Evolutionary conservation across 64 coral and sea anemone genomes (phyloP), one percentile per base, ranked within the genome.

Genomic region (Montipora capricornis): DNA sequence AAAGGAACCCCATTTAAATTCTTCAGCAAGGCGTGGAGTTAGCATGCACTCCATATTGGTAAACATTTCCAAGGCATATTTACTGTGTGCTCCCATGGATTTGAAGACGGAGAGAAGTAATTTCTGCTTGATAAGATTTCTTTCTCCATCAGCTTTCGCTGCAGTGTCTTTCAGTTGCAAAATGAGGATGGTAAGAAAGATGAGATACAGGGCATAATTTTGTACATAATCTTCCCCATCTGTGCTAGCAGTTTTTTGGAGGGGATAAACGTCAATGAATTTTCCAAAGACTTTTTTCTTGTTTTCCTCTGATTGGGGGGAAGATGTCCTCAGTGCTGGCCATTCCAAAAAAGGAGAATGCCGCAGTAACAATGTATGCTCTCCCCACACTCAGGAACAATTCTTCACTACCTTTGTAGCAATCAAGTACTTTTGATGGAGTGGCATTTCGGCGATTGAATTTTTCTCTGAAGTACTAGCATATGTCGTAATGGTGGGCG

Each of bases 1-100:
- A 87, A 84, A 77, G 52, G 59, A 84, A 17, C 77, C 80, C 71
- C 80, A 85, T 88, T 96, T 96, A 68, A 96, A 96, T 73, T 96
- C 49, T 80, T 92, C 91, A 49, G 91, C 84, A 12, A 95, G 68
- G 14, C 90, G 83, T 89, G 70, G 78, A 50, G 84, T 95, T 68
- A 95, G 47, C 24, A 93, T 53, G 70, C 91, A 93, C 79, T 93
- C 94, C 16, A 93, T 93, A 52, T 87, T 80, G 1, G 90, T 64
- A 96, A 96, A 90, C 91, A 90, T 96, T 44, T 96, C 91, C 1
- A 96, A 60, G 17, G 90, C 95, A 96, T 96, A 90, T 84, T 90
- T 96, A 45, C 91, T 92, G 80, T 96, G 93, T 59, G 80, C 48
- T 12, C 11, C 24, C 22, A 77, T 45, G 20, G 64, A 87, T 75